phyloP scores from a whole-genome alignment of 2,888 invertebrate genomes.

The Cepaea hortensis region DNA sequence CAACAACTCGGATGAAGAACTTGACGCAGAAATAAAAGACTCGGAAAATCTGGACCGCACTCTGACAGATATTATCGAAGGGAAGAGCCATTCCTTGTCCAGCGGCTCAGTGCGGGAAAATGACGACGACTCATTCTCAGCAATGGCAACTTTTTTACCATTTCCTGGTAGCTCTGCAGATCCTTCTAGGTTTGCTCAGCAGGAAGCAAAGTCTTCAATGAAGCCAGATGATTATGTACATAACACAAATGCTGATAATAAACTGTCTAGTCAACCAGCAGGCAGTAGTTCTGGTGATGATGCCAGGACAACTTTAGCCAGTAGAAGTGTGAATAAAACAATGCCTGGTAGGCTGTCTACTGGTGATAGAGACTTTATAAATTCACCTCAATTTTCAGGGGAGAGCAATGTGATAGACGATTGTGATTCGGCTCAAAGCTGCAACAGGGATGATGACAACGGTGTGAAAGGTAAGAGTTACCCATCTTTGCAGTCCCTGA shows the following conservation, averaged over 20 bases:
- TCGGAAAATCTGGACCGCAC: conserved; percentile 69
- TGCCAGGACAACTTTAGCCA: neutral
- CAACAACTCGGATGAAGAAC: conserved; percentile 62
- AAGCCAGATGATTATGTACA: neutral
- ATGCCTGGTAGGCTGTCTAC: neutral
- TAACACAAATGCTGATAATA: neutral
- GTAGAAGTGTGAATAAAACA: neutral
- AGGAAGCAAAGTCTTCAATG: neutral
- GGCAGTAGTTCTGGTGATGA: neutral
- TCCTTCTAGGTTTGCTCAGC: neutral
- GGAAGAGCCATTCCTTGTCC: conserved; percentile 50
- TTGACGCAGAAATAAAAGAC: conserved; percentile 64
- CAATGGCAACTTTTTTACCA: neutral
- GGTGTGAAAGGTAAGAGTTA: conserved; percentile 27
- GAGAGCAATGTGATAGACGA: conserved; percentile 38
- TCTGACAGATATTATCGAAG: conserved; percentile 69
- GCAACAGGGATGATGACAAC: conserved; percentile 9
- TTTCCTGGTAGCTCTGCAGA: neutral
- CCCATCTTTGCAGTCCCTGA: neutral
- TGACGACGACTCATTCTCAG: neutral
- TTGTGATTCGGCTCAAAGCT: conserved; percentile 29
- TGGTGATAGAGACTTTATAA: neutral
- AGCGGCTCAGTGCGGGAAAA: neutral
- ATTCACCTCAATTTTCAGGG: conserved; percentile 14
- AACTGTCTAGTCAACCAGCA: neutral